Conservation (phyloP, 2,797 vertebrate genomes). For the Nyctibius grandis region DNA sequence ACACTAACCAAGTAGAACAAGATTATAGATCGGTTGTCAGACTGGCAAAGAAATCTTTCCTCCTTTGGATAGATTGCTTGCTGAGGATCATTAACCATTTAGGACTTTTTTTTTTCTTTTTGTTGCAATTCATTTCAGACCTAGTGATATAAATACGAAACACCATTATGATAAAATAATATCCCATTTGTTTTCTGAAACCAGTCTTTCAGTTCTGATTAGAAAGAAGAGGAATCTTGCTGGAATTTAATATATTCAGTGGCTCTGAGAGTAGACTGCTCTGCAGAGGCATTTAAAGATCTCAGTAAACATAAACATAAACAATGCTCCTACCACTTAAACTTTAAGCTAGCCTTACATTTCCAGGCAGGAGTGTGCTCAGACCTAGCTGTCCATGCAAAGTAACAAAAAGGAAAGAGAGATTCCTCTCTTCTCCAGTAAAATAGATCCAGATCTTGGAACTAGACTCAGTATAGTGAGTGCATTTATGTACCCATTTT, state of each 20-base stretch:
- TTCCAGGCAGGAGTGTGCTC: neutral
- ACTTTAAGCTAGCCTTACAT: neutral
- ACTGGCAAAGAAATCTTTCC: slow-evolving; percentile 40
- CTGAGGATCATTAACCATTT: slow-evolving; percentile 70
- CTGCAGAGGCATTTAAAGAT: neutral
- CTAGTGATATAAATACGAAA: slow-evolving; percentile 59
- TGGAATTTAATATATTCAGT: slow-evolving; percentile 13
- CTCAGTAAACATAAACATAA: slow-evolving; percentile 1
- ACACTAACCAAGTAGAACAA: slow-evolving; percentile 40
- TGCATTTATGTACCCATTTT: neutral
- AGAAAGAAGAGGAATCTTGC: slow-evolving; percentile 21
- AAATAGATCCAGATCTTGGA: neutral
- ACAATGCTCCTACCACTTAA: neutral
- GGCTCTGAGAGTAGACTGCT: neutral
- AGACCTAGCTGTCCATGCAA: neutral
- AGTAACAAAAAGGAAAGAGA: neutral
- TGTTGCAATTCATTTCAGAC: slow-evolving; percentile 45
- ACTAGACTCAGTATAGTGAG: neutral
- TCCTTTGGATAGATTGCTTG: slow-evolving; percentile 59
- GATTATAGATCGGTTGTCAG: slow-evolving; percentile 65
- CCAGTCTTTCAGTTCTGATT: slow-evolving; percentile 49
- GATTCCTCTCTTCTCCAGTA: neutral
- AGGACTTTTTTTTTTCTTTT: slow-evolving; percentile 4
- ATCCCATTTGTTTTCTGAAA: slow-evolving; percentile 58
- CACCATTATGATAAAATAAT: slow-evolving; percentile 60